Percentiles rank a stretch among this genome's conserved stretches.
phyloP scores from a whole-genome alignment of 2,113 vertebrate species.

The Elgaria multicarinata region DNA sequence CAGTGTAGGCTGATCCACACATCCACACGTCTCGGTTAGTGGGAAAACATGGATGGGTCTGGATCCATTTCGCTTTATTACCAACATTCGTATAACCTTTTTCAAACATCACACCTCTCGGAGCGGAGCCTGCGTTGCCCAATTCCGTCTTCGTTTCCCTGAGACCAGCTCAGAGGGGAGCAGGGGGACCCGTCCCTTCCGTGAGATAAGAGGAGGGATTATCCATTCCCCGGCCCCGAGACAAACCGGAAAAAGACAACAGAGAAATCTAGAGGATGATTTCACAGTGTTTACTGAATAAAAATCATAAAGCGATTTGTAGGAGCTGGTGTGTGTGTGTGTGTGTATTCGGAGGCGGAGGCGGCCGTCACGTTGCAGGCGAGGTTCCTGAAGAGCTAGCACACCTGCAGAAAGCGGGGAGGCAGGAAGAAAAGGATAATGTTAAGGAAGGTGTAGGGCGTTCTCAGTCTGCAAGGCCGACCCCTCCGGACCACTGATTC shows the following conservation, averaged over 20 bases:
- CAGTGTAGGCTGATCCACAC: background rate
- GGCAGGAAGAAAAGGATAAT: too few species aligned
- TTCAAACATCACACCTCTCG: too few species aligned
- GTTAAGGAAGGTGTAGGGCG: too few species aligned
- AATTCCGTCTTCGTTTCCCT: background rate
- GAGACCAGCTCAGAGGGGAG: background rate
- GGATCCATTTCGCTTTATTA: background rate
- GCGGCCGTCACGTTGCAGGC: too few species aligned
- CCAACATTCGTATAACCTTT: background rate
- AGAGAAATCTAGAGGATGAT: background rate
- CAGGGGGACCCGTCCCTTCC: background rate
- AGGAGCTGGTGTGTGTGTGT: background rate
- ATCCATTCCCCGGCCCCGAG: background rate
- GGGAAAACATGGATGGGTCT: too few species aligned
- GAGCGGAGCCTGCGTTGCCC: background rate
- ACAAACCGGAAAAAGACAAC: too few species aligned
- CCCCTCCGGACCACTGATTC: too few species aligned
- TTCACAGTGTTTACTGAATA: background rate
- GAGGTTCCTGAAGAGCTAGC: rapidly evolving
- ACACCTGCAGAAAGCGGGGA: background rate
- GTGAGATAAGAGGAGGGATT: background rate
- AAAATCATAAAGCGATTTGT: background rate
- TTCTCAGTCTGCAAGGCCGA: too few species aligned
- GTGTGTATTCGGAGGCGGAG: too few species aligned
- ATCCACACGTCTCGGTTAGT: background rate